phyloP scores from a whole-genome alignment of 2,797 vertebrate genomes.

The Mareca penelope region DNA sequence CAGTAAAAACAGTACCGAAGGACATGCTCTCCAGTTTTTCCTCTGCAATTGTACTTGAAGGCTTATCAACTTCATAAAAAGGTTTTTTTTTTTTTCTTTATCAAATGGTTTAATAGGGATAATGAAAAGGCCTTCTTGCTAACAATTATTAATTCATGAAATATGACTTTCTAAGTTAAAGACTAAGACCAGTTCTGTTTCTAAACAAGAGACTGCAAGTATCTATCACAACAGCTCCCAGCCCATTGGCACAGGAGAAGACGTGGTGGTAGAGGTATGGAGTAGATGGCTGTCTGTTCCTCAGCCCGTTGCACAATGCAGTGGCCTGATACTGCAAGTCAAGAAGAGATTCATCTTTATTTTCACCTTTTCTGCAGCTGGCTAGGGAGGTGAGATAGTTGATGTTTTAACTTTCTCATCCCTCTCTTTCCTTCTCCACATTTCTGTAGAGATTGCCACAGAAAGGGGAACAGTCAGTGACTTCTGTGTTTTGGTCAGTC shows the following conservation, averaged over 20 bases:
- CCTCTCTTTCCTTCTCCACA: neutral
- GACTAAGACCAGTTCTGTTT: slow-evolving; percentile 30
- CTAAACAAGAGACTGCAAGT: slow-evolving; percentile 49
- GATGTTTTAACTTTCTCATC: neutral
- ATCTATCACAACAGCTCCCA: slow-evolving; percentile 10
- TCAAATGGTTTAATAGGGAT: slow-evolving; percentile 58
- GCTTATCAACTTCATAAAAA: slow-evolving; percentile 27
- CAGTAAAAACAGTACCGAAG: neutral
- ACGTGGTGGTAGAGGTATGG: neutral
- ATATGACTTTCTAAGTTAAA: slow-evolving; percentile 33
- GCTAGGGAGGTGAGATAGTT: neutral
- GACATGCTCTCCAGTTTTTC: slow-evolving; percentile 30
- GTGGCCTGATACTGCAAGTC: slow-evolving; percentile 3
- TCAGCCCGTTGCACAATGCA: neutral
- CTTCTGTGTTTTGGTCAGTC: neutral
- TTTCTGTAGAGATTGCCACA: neutral
- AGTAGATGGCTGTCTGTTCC: neutral
- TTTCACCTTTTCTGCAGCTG: neutral
- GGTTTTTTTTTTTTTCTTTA: neutral
- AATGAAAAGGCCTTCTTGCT: slow-evolving; percentile 44
- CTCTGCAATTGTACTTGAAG: neutral
- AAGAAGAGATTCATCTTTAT: neutral
- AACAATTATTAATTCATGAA: slow-evolving; percentile 40
- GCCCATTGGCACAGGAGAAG: neutral
- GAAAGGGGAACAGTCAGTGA: neutral